Evolutionary conservation across 2,113 vertebrate genomes (phyloP), one percentile per base, ranked within the genome.

Genomic region (Antidorcas marsupialis): DNA sequence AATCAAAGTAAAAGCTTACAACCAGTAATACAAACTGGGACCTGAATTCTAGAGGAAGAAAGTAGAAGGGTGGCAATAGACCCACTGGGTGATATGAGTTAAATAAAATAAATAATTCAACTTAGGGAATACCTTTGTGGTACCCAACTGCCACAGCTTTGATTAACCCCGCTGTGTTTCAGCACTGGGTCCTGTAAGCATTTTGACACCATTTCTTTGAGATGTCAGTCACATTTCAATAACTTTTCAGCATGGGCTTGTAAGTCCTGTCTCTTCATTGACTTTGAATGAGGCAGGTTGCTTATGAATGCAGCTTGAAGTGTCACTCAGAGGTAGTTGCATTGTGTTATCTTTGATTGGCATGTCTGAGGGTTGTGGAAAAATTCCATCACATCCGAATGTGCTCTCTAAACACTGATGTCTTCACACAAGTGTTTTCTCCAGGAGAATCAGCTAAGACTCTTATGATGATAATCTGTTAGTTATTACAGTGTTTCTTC

Each of bases 171-270:
- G 97, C 98, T 98, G 96, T 99, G 98, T 98, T 99, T 98, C 98
- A 99, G 98, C 96, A 98, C 71, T 74, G 97, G 98, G 98, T 99
- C 99, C 97, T 94, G 95, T 95, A 98, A 98, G 97, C 91, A 96
- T 1, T 89, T 98, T 99, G 99, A 99, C 97, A 98, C 89, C 89
- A 88, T 98, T 98, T 98, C 98, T 99, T 98, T 98, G 98, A 99
- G 97, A 97, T 99, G 98, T 99, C 99, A 99, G 98, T 98, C 99
- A 99, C 98, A 99, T 99, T 99, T 99, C 99, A 99, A 99, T 99
- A 99, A 99, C 98, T 99, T 99, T 99, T 97, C 96, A 98, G 97
- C 95, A 95, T 94, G 91, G 95, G 55, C 98, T 99, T 99, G 98
- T 99, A 99, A 99, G 94, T 98, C 96, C 98, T 99, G 98, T 99